These are phyloP conservation scores for Ciconia stormi DNA, from an alignment of 2,113 vertebrate genomes.

Conservation along the genomic window DNA sequence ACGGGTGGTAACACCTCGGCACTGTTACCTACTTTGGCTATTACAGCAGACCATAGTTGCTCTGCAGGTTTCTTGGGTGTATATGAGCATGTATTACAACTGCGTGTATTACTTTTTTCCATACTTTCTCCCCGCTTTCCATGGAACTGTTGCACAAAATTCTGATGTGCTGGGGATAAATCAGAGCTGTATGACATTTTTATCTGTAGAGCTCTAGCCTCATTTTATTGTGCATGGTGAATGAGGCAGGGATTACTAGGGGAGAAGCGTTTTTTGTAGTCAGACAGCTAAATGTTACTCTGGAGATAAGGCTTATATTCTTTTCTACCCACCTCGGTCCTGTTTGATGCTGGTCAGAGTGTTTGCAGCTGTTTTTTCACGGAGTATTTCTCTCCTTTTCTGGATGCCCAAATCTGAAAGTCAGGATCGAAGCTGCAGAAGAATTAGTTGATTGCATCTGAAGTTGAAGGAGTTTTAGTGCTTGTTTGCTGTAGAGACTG, in stretches of 20 bases:
- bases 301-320: neutral
- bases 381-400: neutral
- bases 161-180: neutral
- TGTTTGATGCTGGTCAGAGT: neutral
- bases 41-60: neutral
- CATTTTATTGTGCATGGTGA: neutral
- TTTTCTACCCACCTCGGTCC: neutral
- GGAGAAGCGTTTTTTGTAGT: neutral
- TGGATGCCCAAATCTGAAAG: neutral
- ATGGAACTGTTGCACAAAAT: neutral
- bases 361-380: neutral
- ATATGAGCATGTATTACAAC: neutral
- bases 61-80: neutral
- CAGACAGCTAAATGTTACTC: neutral
- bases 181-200: neutral
- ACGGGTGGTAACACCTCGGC: accelerated
- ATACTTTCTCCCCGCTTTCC: neutral
- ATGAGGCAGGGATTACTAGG: neutral
- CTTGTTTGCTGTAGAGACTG: neutral
- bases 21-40: neutral
- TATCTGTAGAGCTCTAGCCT: neutral
- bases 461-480: neutral
- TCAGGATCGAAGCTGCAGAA: neutral
- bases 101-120: neutral
- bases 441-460: neutral